Base-by-base conservation (phyloP, 2,113 vertebrate species). In the Prochilodus magdalenae region DNA sequence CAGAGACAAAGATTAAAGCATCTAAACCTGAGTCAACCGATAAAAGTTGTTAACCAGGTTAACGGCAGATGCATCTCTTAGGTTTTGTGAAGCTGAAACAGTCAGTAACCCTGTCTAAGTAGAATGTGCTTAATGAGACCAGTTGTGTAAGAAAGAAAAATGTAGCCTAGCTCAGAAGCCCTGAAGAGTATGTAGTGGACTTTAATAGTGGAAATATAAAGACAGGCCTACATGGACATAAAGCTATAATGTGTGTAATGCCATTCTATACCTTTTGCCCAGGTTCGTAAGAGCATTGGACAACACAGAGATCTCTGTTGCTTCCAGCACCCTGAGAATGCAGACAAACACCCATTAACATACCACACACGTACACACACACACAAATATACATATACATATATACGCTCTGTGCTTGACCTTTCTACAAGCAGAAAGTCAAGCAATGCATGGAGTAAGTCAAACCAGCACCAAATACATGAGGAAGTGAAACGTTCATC, bases 301-400 rank as follows among this genome's bases (percentile, higher is more conserved):
- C 30, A 30, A 0, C 4, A 13, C 0, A 2, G 0, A 0, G 0
- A 1, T 57, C 79, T 0, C 82, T 55, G 7, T 87, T 87, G 4
- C 1, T 1, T 1, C 20, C 49, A 1, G 0, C 0, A 2, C 0
- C 62, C 88, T 90, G 80, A 74, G 2, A 26, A 83, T 36, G 77
- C 16, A 84, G n/a, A 80, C 33, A 80, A 63, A 53, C 10, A 77
- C 49, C 33, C 13, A 53, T n/a, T 24, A 66, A 7, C 7, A 53
- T 27, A 27, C 14, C 16, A 77, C 40, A 75, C 24, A 66, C 16
- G 59, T 2, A 49, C 44, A 63, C 0, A 27, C 33, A 87, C 87
- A 7, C 36, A 2, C 15, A 20, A 70, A n/a, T n/a, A n/a, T n/a
- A n/a, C n/a, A n/a, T n/a, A n/a, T n/a, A n/a, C n/a, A n/a, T n/a